Evolutionary conservation across 2,888 invertebrate species (phyloP).

Genomic region (Cephus nigrinus): DNA sequence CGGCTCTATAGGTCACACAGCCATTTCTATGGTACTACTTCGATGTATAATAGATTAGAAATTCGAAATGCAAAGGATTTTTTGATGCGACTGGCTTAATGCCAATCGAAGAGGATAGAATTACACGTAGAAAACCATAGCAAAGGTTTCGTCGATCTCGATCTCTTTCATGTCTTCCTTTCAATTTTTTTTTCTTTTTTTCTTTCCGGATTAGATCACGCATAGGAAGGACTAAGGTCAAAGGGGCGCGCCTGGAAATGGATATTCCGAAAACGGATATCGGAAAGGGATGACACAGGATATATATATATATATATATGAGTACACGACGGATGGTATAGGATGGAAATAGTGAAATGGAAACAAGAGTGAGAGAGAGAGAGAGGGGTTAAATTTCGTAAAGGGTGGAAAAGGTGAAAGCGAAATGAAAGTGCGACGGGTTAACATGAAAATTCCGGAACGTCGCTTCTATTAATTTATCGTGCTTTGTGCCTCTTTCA

Average conservation of each 20-base stretch:
- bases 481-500: slow-evolving; percentile 28
- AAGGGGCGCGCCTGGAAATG: slow-evolving; percentile 15
- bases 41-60: background rate
- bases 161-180: background rate
- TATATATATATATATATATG: background rate
- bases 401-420: slow-evolving; percentile 4
- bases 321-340: background rate
- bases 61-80: background rate
- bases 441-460: slow-evolving; percentile 25
- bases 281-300: background rate
- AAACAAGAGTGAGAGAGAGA: background rate
- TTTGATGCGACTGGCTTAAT: background rate
- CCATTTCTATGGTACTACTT: background rate
- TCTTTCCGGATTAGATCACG: background rate
- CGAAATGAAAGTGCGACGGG: slow-evolving; percentile 16
- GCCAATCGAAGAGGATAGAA: background rate
- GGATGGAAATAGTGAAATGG: background rate
- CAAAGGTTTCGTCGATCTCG: background rate
- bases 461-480: slow-evolving; percentile 44
- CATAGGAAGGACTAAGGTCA: slow-evolving; percentile 2
- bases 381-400: slow-evolving; percentile 6
- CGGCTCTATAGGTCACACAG: background rate
- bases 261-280: background rate
- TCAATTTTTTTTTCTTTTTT: background rate
- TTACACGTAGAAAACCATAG: background rate